Base-by-base conservation (phyloP, 23 tunicate genomes). In the Botrylloides violaceus region DNA sequence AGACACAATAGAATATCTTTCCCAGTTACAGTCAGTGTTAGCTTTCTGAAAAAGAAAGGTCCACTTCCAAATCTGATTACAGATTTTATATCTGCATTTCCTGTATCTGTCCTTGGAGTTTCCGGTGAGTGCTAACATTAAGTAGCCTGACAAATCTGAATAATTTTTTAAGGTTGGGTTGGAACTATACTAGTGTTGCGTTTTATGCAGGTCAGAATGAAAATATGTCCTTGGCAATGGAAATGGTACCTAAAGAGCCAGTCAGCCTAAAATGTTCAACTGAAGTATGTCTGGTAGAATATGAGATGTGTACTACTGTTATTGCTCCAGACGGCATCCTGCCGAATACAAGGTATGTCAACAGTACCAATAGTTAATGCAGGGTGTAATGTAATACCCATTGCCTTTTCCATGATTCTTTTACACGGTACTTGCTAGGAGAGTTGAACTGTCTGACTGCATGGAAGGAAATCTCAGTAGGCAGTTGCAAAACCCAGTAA, bases 51-150 rank as follows among this genome's bases (percentile, higher is more conserved):
- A 9, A 63, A 31, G 33, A 63, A 33, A 3, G 70, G 2, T 15
- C 37, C 34, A 43, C 37, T 68, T 25, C 57, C 74, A 20, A 36
- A 56, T 19, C 73, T 71, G 12, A 33, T 84, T 7, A 20, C 76
- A 7, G 29, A 48, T 0, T 65, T 79, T 55, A 36, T 64, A 3
- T 66, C 92, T 3, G 37, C 19, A 7, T 60, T 84, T 15, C 76
- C 83, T 65, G 77, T 55, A 0, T 78, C 83, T 36, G 25, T 71
- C 9, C 61, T 84, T 35, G 92, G 92, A 34, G 60, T 80, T 49
- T 65, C 79, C 57, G 92, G 92, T 84, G 64, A 26, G 34, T 32
- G 12, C 72, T n/a, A n/a, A n/a, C n/a, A n/a, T n/a, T n/a, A n/a
- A n/a, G n/a, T n/a, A n/a, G n/a, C n/a, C n/a, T n/a, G n/a, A n/a